Conservation (phyloP, 2,888 invertebrate genomes). For the Dynastes grantii region DNA sequence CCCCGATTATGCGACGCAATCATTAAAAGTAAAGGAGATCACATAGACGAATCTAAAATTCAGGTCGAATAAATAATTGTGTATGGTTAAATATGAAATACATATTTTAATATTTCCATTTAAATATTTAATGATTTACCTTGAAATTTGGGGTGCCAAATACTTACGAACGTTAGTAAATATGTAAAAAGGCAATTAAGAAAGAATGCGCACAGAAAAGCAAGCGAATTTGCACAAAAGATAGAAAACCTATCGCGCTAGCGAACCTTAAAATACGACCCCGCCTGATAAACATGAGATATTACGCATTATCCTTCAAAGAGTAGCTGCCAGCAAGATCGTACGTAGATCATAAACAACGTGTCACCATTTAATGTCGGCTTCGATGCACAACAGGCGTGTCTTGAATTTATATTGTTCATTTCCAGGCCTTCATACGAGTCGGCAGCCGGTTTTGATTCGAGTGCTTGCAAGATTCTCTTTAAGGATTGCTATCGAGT, state of each 20-base stretch:
- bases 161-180: no score
- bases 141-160: no score
- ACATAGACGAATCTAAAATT: no score
- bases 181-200: no score
- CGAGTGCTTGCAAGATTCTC: slow-evolving; percentile 1
- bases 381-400: slow-evolving; percentile 8
- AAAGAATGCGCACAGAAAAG: no score
- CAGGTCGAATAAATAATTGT: no score
- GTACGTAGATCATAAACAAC: slow-evolving; percentile 7
- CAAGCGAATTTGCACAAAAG: not conserved
- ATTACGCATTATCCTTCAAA: not conserved
- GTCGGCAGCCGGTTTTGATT: slow-evolving; percentile 9
- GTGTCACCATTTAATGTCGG: slow-evolving; percentile 14
- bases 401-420: slow-evolving; percentile 18
- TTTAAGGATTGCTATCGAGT: slow-evolving; percentile 18
- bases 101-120: no score
- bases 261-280: not conserved
- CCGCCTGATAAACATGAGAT: not conserved
- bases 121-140: no score
- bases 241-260: not conserved
- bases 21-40: no score
- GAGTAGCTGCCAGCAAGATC: not conserved
- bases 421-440: slow-evolving; percentile 9
- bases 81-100: no score
- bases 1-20: no score